A percentile compares a stretch with the other conserved stretches of the same genome.
These are phyloP conservation scores for Protonemura montana DNA, from an alignment of 2,888 invertebrate genomes.

Conservation along the genomic window DNA sequence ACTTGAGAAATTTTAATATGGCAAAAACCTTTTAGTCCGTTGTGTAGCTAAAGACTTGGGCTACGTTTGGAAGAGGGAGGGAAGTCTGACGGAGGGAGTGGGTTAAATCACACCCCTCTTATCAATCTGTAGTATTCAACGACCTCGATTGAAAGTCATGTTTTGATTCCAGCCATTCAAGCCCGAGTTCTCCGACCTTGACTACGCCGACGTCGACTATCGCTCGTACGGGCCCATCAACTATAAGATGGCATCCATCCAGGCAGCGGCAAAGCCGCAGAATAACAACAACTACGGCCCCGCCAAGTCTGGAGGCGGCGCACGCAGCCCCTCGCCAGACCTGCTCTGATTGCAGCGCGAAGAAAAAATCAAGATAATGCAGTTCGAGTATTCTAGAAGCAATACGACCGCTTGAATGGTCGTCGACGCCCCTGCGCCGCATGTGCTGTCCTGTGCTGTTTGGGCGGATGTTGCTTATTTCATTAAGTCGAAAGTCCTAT, in stretches of 20 bases:
- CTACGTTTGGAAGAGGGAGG: too few relatives aligned
- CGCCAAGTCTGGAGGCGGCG: background rate
- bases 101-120: too few relatives aligned
- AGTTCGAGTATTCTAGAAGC: background rate
- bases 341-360: background rate
- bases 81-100: too few relatives aligned
- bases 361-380: background rate
- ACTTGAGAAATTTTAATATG: too few relatives aligned
- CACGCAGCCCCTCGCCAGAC: background rate
- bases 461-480: too few relatives aligned
- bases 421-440: too few relatives aligned
- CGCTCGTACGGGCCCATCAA: slow-evolving; percentile 91
- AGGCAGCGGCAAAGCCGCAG: slow-evolving; percentile 64
- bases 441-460: too few relatives aligned
- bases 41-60: too few relatives aligned
- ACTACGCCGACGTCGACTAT: slow-evolving; percentile 90
- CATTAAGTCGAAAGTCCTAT: background rate
- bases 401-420: too few relatives aligned
- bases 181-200: slow-evolving; percentile 80
- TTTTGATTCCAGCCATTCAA: slow-evolving; percentile 73
- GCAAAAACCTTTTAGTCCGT: too few relatives aligned
- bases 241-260: slow-evolving; percentile 87
- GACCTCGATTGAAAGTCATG: background rate
- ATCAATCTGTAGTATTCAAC: too few relatives aligned
- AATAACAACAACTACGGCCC: slow-evolving; percentile 29